Conservation (phyloP, 2,888 invertebrate species). For the Stenodera caucasica region DNA sequence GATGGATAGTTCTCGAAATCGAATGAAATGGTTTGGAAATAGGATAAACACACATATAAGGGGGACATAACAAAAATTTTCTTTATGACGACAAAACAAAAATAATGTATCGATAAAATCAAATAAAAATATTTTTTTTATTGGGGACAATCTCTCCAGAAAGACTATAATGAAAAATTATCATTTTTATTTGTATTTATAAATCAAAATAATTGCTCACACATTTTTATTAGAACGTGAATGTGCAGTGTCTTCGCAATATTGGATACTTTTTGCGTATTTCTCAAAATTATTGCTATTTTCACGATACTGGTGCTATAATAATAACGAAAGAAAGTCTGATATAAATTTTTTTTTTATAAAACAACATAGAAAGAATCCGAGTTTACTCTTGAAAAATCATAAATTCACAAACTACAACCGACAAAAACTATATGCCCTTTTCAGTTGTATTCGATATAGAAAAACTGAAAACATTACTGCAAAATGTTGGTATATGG, state of each 20-base stretch:
- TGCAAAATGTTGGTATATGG: constrained; percentile 34
- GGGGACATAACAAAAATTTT: neutral
- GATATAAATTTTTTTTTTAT: no score
- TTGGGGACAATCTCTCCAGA: neutral
- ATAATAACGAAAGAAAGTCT: neutral
- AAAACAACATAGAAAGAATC: neutral
- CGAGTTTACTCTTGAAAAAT: neutral
- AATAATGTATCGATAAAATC: constrained; percentile 5
- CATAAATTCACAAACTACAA: neutral
- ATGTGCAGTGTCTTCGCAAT: neutral
- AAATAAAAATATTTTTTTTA: neutral
- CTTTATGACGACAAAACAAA: neutral
- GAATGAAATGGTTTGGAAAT: neutral
- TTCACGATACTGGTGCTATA: neutral
- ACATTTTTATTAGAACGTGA: neutral
- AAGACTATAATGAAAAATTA: neutral
- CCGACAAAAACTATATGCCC: neutral
- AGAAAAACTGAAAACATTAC: constrained; percentile 28
- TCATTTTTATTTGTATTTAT: neutral
- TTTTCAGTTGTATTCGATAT: neutral
- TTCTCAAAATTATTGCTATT: neutral
- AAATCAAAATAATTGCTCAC: constrained; percentile 1
- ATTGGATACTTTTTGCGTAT: neutral
- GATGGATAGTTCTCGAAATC: neutral
- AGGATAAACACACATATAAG: neutral